Conservation (phyloP, 2,113 vertebrate species). For the Microtus ochrogaster region DNA sequence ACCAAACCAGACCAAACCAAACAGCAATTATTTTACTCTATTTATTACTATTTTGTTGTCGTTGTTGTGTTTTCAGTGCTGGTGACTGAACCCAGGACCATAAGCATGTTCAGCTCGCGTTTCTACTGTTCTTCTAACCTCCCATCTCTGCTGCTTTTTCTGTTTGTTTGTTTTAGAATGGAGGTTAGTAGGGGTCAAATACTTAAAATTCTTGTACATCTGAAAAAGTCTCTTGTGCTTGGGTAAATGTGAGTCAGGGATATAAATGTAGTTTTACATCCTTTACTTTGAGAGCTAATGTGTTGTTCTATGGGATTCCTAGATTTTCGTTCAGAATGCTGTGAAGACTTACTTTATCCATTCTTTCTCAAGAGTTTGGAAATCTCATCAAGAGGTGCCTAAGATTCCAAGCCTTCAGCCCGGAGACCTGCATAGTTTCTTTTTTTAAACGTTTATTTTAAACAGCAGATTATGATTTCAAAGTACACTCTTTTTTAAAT, state of each 20-base stretch:
- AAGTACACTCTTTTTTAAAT: neutral
- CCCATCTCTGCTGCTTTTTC: neutral
- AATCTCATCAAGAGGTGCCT: neutral
- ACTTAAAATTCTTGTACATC: neutral
- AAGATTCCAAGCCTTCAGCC: neutral
- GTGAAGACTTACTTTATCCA: neutral
- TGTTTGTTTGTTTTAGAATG: neutral
- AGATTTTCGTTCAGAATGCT: neutral
- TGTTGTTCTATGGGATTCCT: neutral
- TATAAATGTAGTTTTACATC: neutral
- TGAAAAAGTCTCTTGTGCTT: neutral
- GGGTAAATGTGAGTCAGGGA: neutral
- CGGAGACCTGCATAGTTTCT: neutral
- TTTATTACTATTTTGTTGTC: neutral
- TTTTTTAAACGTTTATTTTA: neutral
- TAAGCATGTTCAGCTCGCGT: too few species aligned
- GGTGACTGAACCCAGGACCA: neutral
- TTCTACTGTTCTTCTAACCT: neutral
- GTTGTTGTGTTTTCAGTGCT: neutral
- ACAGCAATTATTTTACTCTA: neutral
- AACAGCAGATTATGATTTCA: neutral
- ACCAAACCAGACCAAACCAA: too few species aligned
- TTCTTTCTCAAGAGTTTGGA: neutral
- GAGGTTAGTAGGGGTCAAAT: neutral
- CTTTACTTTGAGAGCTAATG: neutral